A percentile compares a stretch with the other conserved stretches of the same genome.
Evolutionary conservation across 2,113 vertebrate genomes (phyloP).

Genomic region (Lethenteron reissneri): DNA sequence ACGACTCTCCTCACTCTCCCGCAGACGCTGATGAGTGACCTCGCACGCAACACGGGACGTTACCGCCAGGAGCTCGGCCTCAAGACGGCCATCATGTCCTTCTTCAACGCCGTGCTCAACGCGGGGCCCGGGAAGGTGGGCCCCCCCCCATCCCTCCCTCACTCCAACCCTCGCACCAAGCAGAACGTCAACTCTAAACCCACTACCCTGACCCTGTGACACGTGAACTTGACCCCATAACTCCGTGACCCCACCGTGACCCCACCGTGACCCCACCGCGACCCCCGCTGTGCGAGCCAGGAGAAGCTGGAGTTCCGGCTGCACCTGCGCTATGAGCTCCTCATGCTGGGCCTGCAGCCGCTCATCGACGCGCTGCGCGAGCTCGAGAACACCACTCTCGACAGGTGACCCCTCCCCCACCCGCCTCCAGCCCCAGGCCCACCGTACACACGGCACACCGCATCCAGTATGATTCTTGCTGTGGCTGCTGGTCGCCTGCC

Average conservation of each 20-base stretch:
- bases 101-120: slow-evolving; percentile 90
- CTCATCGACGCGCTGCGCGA: slow-evolving; percentile 86
- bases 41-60: slow-evolving; percentile 75
- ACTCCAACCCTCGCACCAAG: neutral
- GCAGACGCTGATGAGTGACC: slow-evolving; percentile 75
- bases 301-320: slow-evolving; percentile 89
- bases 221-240: neutral
- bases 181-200: neutral
- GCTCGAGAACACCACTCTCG: slow-evolving; percentile 86
- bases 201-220: neutral
- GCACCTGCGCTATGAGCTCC: slow-evolving; percentile 86
- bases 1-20: neutral
- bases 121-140: slow-evolving; percentile 88
- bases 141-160: neutral
- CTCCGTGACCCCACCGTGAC: neutral
- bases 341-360: slow-evolving; percentile 94
- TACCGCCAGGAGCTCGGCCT: slow-evolving; percentile 92
- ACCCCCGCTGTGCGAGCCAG: slow-evolving; percentile 21
- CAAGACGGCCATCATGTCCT: slow-evolving; percentile 98
- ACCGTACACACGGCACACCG: no score
- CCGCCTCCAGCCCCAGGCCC: no score
- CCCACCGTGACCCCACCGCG: neutral
- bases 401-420: slow-evolving; percentile 31
- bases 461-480: no score
- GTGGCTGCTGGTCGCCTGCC: no score